Base-by-base conservation (phyloP, 2,888 invertebrate species). In the Rhagonycha fulva region DNA sequence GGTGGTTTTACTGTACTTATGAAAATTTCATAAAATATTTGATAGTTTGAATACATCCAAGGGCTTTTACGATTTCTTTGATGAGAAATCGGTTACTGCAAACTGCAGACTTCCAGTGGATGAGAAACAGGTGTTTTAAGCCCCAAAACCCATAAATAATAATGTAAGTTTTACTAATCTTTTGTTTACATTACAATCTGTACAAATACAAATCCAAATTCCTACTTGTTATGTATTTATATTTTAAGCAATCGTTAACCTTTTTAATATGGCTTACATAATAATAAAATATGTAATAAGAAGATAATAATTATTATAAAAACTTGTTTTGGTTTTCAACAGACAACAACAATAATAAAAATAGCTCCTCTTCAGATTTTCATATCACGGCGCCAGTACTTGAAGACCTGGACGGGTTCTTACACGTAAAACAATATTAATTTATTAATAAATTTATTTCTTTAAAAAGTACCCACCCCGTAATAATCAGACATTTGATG, bases 401-500 rank as follows among this genome's bases (percentile, higher is more conserved):
- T 47, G 2, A 47, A 47, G 47, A 47, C 7, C 47, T 47, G n/a
- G 9, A 47, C 19, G 19, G 19, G 47, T 47, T n/a, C n/a, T n/a
- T 47, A 9, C n/a, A 5, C 47, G n/a, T 7, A 62, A 62, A 62
- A 19, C 19, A 62, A 66, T 24, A 66, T n/a, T 61, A 61, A 61
- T 66, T 23, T 9, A n/a, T 61, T 61, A n/a, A 61, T 14, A n/a
- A n/a, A n/a, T n/a, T n/a, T n/a, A n/a, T n/a, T n/a, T n/a, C n/a
- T 23, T 28, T 14, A n/a, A 4, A 67, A 12, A 5, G 60, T 71
- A 71, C 75, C 60, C 78, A 80, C 82, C 79, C 78, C 78, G 72
- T 78, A 82, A 80, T 82, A 82, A 69, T 77, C 76, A 7, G 79
- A 75, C 81, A 82, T 81, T 71, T 72, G 26, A 14, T 63, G 9